These are phyloP conservation scores for Tenrec ecaudatus DNA, from an alignment of 2,113 vertebrate genomes.

Conservation along the genomic window DNA sequence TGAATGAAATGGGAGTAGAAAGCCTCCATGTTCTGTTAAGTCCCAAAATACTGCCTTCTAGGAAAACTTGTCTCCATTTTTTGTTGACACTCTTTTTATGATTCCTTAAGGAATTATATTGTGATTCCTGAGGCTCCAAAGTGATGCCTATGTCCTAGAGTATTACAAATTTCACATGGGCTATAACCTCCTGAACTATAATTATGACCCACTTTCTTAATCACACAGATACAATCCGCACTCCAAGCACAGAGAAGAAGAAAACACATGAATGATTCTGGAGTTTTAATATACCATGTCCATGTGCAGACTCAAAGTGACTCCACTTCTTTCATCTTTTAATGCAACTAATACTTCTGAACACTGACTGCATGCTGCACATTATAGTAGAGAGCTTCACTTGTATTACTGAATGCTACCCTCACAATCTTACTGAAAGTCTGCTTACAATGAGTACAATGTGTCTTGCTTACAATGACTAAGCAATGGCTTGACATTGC, in stretches of 20 bases:
- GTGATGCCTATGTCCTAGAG: not conserved
- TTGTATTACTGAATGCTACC: not conserved
- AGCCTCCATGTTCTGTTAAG: not conserved
- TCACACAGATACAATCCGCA: not conserved
- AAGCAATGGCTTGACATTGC: too few species aligned
- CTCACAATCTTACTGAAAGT: too few species aligned
- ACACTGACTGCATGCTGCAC: not conserved
- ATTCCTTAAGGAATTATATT: too few species aligned
- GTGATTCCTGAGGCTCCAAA: not conserved
- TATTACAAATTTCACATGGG: not conserved
- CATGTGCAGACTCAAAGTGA: not conserved
- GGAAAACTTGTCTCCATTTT: not conserved
- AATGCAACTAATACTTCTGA: not conserved
- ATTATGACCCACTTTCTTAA: not conserved
- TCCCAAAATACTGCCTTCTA: not conserved
- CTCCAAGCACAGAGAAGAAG: not conserved
- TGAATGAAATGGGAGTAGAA: not conserved
- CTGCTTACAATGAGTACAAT: too few species aligned
- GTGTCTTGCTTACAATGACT: too few species aligned
- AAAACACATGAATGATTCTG: not conserved
- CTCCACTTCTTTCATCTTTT: not conserved
- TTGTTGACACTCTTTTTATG: not conserved
- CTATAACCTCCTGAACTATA: not conserved
- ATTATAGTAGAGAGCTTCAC: not conserved
- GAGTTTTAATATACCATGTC: not conserved